These are phyloP conservation scores for Corticium candelabrum DNA, from an alignment of 37 sponge, comb jelly and placozoan genomes.

Conservation along the genomic window DNA sequence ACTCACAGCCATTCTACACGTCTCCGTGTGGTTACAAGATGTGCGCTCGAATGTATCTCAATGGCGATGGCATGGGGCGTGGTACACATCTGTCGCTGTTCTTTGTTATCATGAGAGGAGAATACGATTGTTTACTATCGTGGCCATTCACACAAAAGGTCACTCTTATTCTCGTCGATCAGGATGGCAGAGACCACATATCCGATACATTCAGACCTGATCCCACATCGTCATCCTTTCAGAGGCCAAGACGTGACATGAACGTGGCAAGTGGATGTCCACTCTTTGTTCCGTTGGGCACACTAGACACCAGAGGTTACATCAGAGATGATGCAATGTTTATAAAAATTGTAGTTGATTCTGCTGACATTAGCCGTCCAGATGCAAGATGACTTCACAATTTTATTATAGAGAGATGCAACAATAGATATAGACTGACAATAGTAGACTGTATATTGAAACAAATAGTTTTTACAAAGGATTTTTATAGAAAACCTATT, in stretches of 20 bases:
- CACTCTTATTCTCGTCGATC: neutral
- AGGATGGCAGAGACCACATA: too few relatives aligned
- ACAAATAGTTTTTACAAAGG: too few relatives aligned
- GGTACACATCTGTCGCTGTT: constrained; percentile 58
- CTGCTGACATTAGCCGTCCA: neutral
- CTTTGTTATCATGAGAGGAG: constrained; percentile 80
- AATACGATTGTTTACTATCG: constrained; percentile 58
- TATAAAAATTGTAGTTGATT: constrained; percentile 11
- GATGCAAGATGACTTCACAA: constrained; percentile 6
- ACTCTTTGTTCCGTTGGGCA: constrained; percentile 32
- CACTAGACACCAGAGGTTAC: constrained; percentile 39
- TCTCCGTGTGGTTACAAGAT: constrained; percentile 88
- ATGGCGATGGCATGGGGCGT: constrained; percentile 75
- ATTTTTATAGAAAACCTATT: too few relatives aligned
- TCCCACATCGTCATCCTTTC: too few relatives aligned
- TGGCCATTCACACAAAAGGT: constrained; percentile 74
- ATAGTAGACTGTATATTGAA: too few relatives aligned
- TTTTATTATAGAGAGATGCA: too few relatives aligned
- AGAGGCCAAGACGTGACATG: constrained; percentile 36
- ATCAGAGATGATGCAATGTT: constrained; percentile 48
- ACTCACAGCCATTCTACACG: too few relatives aligned
- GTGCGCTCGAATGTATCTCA: constrained; percentile 71
- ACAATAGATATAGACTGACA: too few relatives aligned
- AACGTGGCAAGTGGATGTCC: constrained; percentile 66
- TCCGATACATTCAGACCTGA: too few relatives aligned